Conservation (phyloP, 2,888 invertebrate species). For the Allolobophora icterica region DNA sequence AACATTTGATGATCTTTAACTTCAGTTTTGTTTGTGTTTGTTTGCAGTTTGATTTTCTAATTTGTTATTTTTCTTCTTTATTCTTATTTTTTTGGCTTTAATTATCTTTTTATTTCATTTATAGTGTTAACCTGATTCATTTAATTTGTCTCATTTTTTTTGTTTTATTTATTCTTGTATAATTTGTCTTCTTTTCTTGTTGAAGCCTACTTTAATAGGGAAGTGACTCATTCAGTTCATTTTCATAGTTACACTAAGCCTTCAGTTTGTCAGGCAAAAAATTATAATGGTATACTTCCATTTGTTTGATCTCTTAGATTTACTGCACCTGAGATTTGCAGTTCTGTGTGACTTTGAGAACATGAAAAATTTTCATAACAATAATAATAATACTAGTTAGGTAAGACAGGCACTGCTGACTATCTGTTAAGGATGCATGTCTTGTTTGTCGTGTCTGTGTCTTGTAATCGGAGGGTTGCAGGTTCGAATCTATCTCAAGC, state of each 20-base stretch:
- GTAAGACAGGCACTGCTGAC: not conserved
- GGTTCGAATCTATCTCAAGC: too few species aligned
- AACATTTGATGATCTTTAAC: not conserved
- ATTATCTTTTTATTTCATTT: not conserved
- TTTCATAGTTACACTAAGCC: not conserved
- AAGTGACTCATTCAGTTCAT: too few species aligned
- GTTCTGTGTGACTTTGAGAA: not conserved
- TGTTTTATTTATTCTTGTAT: too few species aligned
- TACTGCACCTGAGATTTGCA: not conserved
- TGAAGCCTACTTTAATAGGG: too few species aligned
- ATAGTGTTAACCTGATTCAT: too few species aligned
- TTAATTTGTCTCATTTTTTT: too few species aligned
- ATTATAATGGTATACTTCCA: not conserved
- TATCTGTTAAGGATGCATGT: too few species aligned
- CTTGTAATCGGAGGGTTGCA: too few species aligned
- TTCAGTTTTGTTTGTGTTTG: not conserved
- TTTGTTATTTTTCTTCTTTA: not conserved
- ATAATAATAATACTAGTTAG: not conserved
- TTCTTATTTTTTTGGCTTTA: not conserved
- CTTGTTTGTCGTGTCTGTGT: too few species aligned
- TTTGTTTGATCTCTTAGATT: not conserved
- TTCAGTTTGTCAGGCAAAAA: not conserved
- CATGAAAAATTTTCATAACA: too few species aligned
- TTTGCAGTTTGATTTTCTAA: not conserved
- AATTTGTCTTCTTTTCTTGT: too few species aligned